phyloP scores from a whole-genome alignment of 1,140 invertebrate species.

The Nephila pilipes region DNA sequence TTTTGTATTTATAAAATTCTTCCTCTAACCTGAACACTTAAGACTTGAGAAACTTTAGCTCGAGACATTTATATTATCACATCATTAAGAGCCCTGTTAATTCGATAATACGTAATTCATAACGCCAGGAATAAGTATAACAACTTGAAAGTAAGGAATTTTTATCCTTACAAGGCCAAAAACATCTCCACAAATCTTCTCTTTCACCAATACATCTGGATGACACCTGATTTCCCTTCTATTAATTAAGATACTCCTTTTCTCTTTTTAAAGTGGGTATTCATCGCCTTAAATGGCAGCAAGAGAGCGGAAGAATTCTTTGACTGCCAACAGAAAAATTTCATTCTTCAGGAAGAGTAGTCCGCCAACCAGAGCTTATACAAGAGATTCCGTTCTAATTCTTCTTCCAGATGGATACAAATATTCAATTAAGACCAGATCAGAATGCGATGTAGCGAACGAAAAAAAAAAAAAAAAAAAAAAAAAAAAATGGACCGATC shows the following conservation, averaged over 20 bases:
- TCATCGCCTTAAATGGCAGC: slow-evolving; percentile 21
- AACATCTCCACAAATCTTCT: background rate
- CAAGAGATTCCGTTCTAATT: slow-evolving; percentile 38
- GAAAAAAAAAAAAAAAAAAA: background rate
- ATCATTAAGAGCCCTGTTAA: background rate
- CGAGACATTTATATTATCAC: background rate
- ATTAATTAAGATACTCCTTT: slow-evolving; percentile 2
- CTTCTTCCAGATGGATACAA: slow-evolving; percentile 36
- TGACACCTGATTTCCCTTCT: slow-evolving; percentile 35
- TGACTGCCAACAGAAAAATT: slow-evolving; percentile 11
- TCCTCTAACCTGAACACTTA: background rate
- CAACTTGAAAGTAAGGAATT: background rate
- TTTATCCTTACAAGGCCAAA: background rate
- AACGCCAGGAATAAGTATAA: background rate
- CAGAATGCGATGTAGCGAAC: slow-evolving; percentile 46
- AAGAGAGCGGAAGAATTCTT: slow-evolving; percentile 26
- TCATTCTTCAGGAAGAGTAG: background rate
- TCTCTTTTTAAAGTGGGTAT: background rate
- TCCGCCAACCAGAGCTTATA: background rate
- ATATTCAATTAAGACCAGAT: slow-evolving; percentile 58
- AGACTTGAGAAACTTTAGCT: background rate
- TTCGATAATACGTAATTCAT: background rate
- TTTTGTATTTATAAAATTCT: too few species aligned
- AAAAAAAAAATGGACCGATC: background rate
- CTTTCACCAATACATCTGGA: background rate